Evolutionary conservation across 2,888 invertebrate genomes (phyloP).

Genomic region (Maniola hyperantus): DNA sequence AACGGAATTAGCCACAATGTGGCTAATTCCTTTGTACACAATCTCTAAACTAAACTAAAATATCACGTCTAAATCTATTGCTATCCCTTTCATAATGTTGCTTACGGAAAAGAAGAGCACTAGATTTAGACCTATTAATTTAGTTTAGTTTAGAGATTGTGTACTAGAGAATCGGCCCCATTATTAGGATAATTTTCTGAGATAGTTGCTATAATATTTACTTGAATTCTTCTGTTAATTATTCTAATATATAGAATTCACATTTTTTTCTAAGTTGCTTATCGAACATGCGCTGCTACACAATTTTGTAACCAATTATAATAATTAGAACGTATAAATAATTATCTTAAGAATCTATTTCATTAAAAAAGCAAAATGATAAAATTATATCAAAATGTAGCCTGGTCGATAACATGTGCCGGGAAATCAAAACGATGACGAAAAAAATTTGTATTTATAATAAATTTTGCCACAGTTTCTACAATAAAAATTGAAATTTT

Average conservation of each 20-base stretch:
- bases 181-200: no score
- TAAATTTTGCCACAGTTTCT: conserved; percentile 34
- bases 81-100: no score
- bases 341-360: conserved; percentile 23
- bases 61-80: no score
- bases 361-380: conserved; percentile 35
- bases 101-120: no score
- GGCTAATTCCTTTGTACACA: no score
- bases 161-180: no score
- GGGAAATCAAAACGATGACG: conserved; percentile 34
- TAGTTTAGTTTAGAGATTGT: no score
- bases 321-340: conserved; percentile 1
- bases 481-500: conserved; percentile 35
- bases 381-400: conserved; percentile 34
- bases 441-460: conserved; percentile 32
- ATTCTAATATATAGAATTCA: not conserved
- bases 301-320: conserved; percentile 3
- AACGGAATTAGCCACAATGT: no score
- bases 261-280: conserved; percentile 13
- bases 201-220: no score
- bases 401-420: conserved; percentile 29
- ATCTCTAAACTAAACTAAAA: no score
- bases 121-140: no score
- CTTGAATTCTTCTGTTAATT: not conserved
- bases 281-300: conserved; percentile 32